Conservation (phyloP, 2,113 vertebrate species). For the Nannobrachium achirus region DNA sequence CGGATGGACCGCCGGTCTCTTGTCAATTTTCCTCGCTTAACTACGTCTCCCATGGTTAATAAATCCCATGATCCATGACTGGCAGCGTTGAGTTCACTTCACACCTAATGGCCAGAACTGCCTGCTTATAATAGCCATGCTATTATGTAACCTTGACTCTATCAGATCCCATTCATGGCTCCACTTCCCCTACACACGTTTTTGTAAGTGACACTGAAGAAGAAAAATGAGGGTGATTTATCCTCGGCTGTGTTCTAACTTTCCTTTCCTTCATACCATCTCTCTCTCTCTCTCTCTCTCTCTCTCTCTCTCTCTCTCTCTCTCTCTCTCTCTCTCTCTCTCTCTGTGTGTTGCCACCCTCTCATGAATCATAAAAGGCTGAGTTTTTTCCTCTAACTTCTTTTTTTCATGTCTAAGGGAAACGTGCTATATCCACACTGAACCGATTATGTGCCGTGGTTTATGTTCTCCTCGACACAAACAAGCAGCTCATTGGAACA, state of each 20-base stretch:
- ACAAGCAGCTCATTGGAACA: constrained; percentile 42
- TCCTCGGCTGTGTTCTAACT: constrained; percentile 38
- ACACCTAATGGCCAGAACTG: background rate
- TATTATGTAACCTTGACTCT: constrained; percentile 63
- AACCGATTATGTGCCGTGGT: constrained; percentile 55
- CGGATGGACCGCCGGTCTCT: constrained; percentile 49
- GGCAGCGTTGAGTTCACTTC: constrained; percentile 40
- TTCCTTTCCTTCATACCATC: constrained; percentile 35
- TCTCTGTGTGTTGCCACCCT: too few relatives aligned
- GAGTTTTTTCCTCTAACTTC: too few relatives aligned
- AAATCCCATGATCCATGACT: constrained; percentile 65
- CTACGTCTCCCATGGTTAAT: constrained; percentile 61
- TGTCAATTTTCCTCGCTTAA: constrained; percentile 66
- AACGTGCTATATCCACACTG: constrained; percentile 27
- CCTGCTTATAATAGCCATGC: too few relatives aligned
- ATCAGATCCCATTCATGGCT: constrained; percentile 57
- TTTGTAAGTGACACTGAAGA: constrained; percentile 73
- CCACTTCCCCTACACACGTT: constrained; percentile 57
- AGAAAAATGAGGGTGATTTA: constrained; percentile 63
- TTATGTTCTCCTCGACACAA: constrained; percentile 47
- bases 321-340: too few relatives aligned
- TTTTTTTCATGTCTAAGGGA: too few relatives aligned
- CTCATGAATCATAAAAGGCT: constrained; percentile 62
- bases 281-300: constrained; percentile 38
- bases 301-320: too few relatives aligned